Base-by-base conservation (phyloP, 2,113 vertebrate species). In the Gadus chalcogrammus region DNA sequence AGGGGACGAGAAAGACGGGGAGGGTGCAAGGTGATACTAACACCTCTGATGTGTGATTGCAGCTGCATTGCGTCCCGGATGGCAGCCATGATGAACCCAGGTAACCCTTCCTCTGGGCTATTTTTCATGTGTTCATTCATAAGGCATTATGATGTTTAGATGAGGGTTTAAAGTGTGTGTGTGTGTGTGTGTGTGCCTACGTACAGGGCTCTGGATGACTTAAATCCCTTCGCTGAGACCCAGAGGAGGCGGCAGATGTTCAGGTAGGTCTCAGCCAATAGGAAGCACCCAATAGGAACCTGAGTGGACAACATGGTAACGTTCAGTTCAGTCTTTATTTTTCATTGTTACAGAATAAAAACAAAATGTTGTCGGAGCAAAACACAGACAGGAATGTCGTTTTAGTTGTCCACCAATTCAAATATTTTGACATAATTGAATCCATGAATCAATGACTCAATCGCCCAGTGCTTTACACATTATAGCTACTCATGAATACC, bases 241-340 rank as follows among this genome's bases (percentile, higher is more conserved):
- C 94, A 95, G 90, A 95, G 91, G 93, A 98, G 87, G 90, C 93
- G 96, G 87, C 95, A 95, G 83, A 93, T 97, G 68, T 98, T 97
- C 91, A 95, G 95, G 96, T 97, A 92, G 86, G 93, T 92, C 70
- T 70, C 77, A 13, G 75, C 82, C 76, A 68, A 74, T 80, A 76
- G 71, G 60, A 68, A 81, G 60, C 55, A 65, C 2, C 2, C 9
- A 67, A 71, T 73, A 80, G 80, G 88, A 84, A 77, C 80, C 87
- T 80, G 84, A 84, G 1, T 13, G 31, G 3, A 31, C 4, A 31
- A 31, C 31, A 31, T 31, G 31, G 31, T 31, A 31, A 31, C 2
- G 31, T 53, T 15, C 48, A 11, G 48, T 24, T 24, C 22, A 24
- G 22, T 24, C 22, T 24, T 24, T 24, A 24, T 24, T 24, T 24